Percentiles rank a stretch among this genome's conserved stretches.
Evolutionary conservation across 2,113 vertebrate genomes (phyloP).

Genomic region (Myiozetetes cayanensis): DNA sequence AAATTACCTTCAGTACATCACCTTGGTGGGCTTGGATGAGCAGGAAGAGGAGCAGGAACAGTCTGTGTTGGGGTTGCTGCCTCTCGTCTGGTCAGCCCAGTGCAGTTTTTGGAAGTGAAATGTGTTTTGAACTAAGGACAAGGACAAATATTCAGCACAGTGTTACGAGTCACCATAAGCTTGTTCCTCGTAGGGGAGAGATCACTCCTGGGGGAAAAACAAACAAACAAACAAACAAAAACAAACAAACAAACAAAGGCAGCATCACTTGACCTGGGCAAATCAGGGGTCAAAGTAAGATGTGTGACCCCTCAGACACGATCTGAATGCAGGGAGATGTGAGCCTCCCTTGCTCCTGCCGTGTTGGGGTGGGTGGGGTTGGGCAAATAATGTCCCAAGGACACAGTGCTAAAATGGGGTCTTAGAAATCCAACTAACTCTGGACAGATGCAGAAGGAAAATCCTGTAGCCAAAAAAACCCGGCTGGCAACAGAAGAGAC

Average conservation of each 20-base stretch:
- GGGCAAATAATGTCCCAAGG: background rate
- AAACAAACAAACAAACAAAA: background rate
- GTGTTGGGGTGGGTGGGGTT: background rate
- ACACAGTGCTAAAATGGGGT: background rate
- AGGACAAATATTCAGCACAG: background rate
- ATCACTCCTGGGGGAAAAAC: background rate
- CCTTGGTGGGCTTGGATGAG: background rate
- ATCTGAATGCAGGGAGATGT: background rate
- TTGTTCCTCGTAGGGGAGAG: background rate
- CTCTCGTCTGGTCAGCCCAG: background rate
- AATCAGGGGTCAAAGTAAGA: background rate
- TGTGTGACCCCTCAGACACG: background rate
- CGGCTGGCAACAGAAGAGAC: background rate
- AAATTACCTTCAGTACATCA: background rate
- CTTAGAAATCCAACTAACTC: background rate
- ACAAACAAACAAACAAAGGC: background rate
- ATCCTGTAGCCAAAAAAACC: background rate
- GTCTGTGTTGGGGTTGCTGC: background rate
- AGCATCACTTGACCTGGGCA: background rate
- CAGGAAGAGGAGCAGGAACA: background rate
- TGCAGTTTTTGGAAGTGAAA: background rate
- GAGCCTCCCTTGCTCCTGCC: background rate
- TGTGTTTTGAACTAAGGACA: background rate
- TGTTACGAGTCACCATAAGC: background rate
- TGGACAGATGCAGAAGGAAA: background rate